Conservation (phyloP, 2,113 vertebrate species). For the Nycticebus coucang region DNA sequence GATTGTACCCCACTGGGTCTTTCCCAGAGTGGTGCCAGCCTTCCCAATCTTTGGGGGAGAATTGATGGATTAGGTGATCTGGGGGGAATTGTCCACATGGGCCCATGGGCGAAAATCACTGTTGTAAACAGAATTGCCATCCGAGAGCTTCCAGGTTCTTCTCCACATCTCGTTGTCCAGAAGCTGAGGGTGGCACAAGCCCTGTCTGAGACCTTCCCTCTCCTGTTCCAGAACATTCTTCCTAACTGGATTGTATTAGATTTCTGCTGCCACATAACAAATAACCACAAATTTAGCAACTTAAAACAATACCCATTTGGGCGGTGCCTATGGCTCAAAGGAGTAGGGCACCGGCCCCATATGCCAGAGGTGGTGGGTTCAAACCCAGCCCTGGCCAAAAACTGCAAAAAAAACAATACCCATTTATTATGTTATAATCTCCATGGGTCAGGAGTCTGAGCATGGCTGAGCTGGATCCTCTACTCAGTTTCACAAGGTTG, state of each 20-base stretch:
- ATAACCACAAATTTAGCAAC: not conserved
- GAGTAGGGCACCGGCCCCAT: too few relatives aligned
- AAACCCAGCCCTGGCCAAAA: too few relatives aligned
- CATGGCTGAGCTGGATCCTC: not conserved
- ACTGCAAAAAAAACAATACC: too few relatives aligned
- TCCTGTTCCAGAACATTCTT: not conserved
- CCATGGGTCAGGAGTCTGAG: not conserved
- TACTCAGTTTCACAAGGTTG: not conserved
- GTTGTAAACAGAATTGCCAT: not conserved
- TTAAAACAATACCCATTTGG: not conserved
- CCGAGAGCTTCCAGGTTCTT: not conserved
- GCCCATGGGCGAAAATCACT: not conserved
- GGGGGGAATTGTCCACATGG: not conserved
- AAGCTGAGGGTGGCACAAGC: not conserved
- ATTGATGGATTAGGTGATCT: not conserved
- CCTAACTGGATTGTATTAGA: not conserved
- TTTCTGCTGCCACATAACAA: slow-evolving; percentile 18
- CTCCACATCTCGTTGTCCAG: not conserved
- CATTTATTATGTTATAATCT: not conserved
- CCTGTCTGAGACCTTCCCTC: not conserved
- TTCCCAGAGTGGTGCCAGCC: not conserved
- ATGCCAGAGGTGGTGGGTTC: too few relatives aligned
- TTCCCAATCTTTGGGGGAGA: not conserved
- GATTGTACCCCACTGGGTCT: not conserved
- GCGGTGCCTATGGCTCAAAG: too few relatives aligned